A percentile compares a stretch with the other conserved stretches of the same genome.
These are phyloP conservation scores for Aphis gossypii DNA, from an alignment of 1,140 invertebrate species.

Conservation along the genomic window DNA sequence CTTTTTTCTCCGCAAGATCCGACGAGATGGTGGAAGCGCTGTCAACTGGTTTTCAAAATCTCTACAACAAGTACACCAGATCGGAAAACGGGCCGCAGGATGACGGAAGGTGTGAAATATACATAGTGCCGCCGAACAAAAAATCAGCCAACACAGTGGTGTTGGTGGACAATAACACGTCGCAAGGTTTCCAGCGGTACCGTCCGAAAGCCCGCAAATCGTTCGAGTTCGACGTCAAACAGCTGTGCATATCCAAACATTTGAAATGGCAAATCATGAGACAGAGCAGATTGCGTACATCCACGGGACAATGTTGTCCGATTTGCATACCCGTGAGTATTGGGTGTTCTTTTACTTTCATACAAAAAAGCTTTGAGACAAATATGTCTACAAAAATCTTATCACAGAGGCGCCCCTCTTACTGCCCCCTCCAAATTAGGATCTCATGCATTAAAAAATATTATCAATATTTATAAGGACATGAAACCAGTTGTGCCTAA, in stretches of 20 bases:
- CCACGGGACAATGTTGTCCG: neutral
- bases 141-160: neutral
- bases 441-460: too few relatives aligned
- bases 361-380: neutral
- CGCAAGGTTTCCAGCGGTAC: neutral
- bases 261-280: neutral
- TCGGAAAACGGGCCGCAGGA: neutral
- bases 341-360: neutral
- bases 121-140: neutral
- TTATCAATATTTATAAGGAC: too few relatives aligned
- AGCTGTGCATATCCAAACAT: neutral
- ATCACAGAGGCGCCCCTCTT: too few relatives aligned
- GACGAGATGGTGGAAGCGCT: constrained; percentile 22
- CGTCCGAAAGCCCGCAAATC: neutral
- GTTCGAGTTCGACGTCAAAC: neutral
- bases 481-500: too few relatives aligned
- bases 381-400: neutral
- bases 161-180: too few relatives aligned
- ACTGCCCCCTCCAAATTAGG: too few relatives aligned
- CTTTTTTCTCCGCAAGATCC: neutral
- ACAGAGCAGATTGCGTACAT: neutral
- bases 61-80: constrained; percentile 23
- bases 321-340: constrained; percentile 43
- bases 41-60: constrained; percentile 28
- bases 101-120: neutral